Base-by-base conservation (phyloP, 2,797 vertebrate genomes). In the Sebastolobus altivelis region DNA sequence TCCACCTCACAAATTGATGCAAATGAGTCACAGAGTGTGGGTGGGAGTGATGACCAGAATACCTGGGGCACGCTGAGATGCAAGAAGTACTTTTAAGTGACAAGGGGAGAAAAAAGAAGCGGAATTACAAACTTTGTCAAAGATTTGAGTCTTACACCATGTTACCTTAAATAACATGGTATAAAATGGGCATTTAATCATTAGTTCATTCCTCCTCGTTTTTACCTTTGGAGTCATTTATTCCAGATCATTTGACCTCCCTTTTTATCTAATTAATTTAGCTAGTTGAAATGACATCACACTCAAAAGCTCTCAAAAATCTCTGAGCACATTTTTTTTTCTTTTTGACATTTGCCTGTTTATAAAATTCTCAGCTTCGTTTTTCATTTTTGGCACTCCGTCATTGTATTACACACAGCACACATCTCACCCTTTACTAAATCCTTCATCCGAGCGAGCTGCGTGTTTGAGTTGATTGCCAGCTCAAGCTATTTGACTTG, bases 21-120 rank as follows among this genome's bases (percentile, higher is more conserved):
- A 77, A 78, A 40, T 90, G 88, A 91, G 72, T 92, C 88, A 91
- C 67, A 84, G 55, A 54, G 85, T 79, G 89, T 88, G 79, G 72
- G 90, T 79, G 72, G 83, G 69, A 80, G 86, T 76, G 63, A 90
- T 77, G 78, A 83, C 74, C 72, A 81, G 75, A 87, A 82, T 86
- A 93, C 88, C 81, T 86, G 80, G 18, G 65, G 58, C 56, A 65
- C 13, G 3, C 79, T 77, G 78, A 81, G 79, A 80, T 35, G 58
- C 63, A 86, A 61, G 60, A 83, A 82, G 61, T 56, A 56, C 60
- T 68, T 72, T 68, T 4, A 63, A 82, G 46, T 74, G 25, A 63
- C 14, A 62, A 33, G 9, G 33, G 27, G 25, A 60, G 29, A 0
- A 52, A 72, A 83, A 79, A 10, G 0, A 31, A 63, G 18, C 18